phyloP scores from a whole-genome alignment of 1,140 invertebrate species.

The Lamellibrachia luymesi region DNA sequence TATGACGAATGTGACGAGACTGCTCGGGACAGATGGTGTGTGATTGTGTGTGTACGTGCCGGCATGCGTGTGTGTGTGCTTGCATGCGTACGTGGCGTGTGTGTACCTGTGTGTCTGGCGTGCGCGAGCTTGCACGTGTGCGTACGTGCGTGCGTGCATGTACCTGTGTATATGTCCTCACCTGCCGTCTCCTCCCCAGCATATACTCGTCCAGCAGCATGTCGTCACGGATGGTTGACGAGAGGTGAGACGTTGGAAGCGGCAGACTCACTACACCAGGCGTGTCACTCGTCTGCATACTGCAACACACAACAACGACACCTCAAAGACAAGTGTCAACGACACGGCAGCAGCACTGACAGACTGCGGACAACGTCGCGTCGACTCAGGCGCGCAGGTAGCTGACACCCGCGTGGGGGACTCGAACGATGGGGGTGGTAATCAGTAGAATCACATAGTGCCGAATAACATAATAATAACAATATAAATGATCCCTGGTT shows the following conservation, averaged over 20 bases:
- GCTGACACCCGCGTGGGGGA: background rate
- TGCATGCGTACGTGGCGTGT: no score
- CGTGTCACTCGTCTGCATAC: background rate
- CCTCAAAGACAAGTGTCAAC: background rate
- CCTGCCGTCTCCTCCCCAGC: constrained; percentile 6
- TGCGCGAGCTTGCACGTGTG: background rate
- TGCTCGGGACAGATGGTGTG: no score
- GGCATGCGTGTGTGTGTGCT: no score
- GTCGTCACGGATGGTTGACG: constrained; percentile 9
- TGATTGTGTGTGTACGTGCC: background rate
- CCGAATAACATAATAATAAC: no score
- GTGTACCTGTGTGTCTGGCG: no score
- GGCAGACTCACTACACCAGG: background rate
- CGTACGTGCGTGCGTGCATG: background rate
- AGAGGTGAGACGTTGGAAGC: background rate
- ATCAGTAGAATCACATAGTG: no score
- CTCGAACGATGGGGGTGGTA: no score
- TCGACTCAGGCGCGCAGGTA: background rate
- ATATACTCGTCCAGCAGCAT: constrained; percentile 14
- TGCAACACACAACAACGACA: background rate
- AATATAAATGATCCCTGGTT: no score
- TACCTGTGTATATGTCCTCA: background rate
- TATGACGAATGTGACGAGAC: no score
- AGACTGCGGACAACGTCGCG: background rate
- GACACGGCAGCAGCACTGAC: background rate